Percentiles rank a stretch among this genome's conserved stretches.
Evolutionary conservation across 2,113 vertebrate species (phyloP).

Genomic region (Pluvianellus socialis): DNA sequence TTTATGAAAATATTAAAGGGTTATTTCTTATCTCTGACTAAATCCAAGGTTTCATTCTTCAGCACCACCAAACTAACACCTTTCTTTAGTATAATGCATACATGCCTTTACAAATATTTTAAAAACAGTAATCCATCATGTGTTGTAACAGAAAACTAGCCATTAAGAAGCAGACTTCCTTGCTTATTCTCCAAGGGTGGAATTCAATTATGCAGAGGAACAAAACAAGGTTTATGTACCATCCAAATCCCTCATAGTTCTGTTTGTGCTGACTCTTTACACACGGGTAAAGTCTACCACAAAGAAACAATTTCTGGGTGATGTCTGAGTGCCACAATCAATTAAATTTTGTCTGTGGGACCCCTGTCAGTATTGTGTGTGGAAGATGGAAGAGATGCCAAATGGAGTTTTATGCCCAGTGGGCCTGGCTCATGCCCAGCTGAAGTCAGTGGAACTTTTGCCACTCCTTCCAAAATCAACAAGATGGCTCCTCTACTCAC

Average conservation of each 20-base stretch:
- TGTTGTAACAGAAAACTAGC: conserved; percentile 7
- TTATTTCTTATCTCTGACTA: conserved; percentile 20
- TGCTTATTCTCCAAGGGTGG: conserved; percentile 1
- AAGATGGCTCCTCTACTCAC: not conserved
- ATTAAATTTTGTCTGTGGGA: conserved; percentile 11
- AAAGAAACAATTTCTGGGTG: not conserved
- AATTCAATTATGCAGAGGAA: conserved; percentile 2
- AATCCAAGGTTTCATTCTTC: not conserved
- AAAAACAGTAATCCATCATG: not conserved
- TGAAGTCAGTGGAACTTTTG: conserved; percentile 42
- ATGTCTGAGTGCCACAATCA: not conserved
- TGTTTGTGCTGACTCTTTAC: not conserved
- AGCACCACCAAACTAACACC: not conserved
- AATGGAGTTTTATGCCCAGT: conserved; percentile 9
- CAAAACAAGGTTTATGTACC: conserved; percentile 15
- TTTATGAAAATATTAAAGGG: not conserved
- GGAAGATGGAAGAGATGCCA: not conserved
- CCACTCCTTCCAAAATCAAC: conserved; percentile 33
- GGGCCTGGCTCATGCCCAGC: not conserved
- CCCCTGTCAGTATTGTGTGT: not conserved
- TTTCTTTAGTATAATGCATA: not conserved
- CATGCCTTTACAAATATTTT: not conserved
- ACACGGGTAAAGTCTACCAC: not conserved
- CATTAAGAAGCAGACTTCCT: not conserved
- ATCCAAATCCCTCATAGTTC: not conserved